Evolutionary conservation across 2,113 vertebrate genomes (phyloP), one percentile per base, ranked within the genome.

Genomic region (Muntiacus muntjak): DNA sequence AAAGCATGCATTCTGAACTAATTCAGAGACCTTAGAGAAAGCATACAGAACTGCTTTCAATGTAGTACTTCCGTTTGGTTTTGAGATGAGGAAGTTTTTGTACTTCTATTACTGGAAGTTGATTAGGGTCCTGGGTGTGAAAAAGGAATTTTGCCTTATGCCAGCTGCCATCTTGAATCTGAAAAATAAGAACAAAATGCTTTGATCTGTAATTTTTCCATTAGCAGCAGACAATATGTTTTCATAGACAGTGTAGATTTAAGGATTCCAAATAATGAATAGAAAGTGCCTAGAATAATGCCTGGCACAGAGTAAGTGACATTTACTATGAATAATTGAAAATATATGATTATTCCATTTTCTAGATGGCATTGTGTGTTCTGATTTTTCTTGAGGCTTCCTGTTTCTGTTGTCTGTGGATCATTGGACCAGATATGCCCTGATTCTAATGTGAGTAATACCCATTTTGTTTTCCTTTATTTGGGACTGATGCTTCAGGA

Each of bases 101-200:
- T 57, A 99, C 97, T 98, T 99, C 99, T 97, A 99, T 96, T 47
- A 99, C 98, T 57, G 99, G 99, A 96, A 99, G 99, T 98, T 99
- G 99, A 97, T 98, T 98, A 45, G 99, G 99, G 96, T 99, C 99
- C 98, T 99, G 99, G 99, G 99, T 99, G 78, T 99, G 99, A 98
- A 99, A 99, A 98, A 99, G 98, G 98, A 99, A 99, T 97, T 98
- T 99, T 74, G 99, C 99, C 98, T 99, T 99, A 98, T 97, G 99
- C 99, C 99, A 99, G 98, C 98, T 99, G 99, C 99, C 99, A 95
- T 99, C 99, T 98, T 99, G 99, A 98, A 99, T 99, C 99, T 99
- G 99, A 97, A 99, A 99, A 71, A 89, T 85, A 98, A 33, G 95
- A 86, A 94, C 7, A 92, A 81, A 94, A 95, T 21, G 23, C n/a